Percentiles rank a stretch among this genome's conserved stretches.
phyloP scores from a whole-genome alignment of 2,113 vertebrate genomes.

The Cranoglanis bouderius region DNA sequence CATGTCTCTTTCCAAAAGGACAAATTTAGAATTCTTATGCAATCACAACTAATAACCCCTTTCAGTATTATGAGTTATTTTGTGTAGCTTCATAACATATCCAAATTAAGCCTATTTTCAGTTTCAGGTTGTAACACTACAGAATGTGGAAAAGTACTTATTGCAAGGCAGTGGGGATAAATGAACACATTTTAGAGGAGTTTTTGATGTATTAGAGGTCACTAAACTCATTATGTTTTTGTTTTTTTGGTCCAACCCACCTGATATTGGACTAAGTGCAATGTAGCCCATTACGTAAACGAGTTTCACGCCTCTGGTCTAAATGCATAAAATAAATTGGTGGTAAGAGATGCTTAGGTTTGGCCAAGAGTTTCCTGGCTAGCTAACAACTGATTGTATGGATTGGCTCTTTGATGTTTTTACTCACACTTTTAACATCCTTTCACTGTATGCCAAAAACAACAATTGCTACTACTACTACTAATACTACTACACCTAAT shows the following conservation, averaged over 20 bases:
- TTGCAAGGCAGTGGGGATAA: background rate
- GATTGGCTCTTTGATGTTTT: background rate
- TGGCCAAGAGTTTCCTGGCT: background rate
- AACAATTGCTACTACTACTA: background rate
- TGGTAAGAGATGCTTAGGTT: background rate
- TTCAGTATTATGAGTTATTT: background rate
- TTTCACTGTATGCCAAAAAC: background rate
- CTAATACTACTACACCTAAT: background rate
- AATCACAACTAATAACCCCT: background rate
- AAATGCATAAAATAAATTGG: background rate
- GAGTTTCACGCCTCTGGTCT: background rate
- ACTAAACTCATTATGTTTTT: background rate
- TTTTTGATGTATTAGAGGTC: background rate
- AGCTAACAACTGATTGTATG: background rate
- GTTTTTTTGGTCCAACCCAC: background rate
- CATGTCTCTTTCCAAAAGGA: background rate
- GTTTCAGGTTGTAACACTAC: background rate
- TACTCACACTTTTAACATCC: background rate
- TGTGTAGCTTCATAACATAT: background rate
- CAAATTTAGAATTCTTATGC: background rate
- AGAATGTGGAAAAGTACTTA: background rate
- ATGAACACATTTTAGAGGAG: background rate
- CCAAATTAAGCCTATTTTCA: background rate
- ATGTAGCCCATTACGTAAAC: background rate
- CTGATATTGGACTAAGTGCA: background rate